Evolutionary conservation across 2,888 invertebrate genomes (phyloP), one percentile per base, ranked within the genome.

Genomic region (Euzetes globulus): DNA sequence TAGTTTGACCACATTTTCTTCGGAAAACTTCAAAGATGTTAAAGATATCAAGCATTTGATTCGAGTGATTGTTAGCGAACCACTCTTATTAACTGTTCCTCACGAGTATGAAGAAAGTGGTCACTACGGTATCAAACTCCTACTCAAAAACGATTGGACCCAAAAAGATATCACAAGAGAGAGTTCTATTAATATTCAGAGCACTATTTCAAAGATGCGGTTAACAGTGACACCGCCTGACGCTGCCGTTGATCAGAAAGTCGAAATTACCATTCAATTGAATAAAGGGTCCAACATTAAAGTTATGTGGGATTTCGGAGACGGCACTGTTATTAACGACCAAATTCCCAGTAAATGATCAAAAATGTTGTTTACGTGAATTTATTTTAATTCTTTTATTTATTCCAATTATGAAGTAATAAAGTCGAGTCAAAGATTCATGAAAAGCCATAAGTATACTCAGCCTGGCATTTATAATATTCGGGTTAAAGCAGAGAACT

Each of bases 301-400:
- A 58, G 63, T 79, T 15, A 60, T 76, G 6, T 79, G 79, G 79
- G 79, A 79, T 55, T 79, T 79, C 60, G 79, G 79, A 7, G 79
- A 79, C 76, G 79, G 78, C 11, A 76, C 75, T 47, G 74, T 74
- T n/a, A 75, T 76, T 17, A 77, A 74, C 41, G 78, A 79, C 71
- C 75, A 77, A 33, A 75, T 79, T 19, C 70, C 75, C 77, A 76
- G 79, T 79, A 74, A 25, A n/a, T n/a, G n/a, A n/a, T n/a, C n/a
- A n/a, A n/a, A n/a, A n/a, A n/a, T n/a, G n/a, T n/a, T n/a, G n/a
- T n/a, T n/a, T n/a, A n/a, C n/a, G n/a, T n/a, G n/a, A n/a, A n/a
- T n/a, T n/a, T n/a, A n/a, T n/a, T n/a, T n/a, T n/a, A n/a, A n/a
- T n/a, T n/a, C n/a, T n/a, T n/a, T n/a, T n/a, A n/a, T n/a, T n/a